Evolutionary conservation across 2,113 vertebrate genomes (phyloP).

Genomic region (Myotis lucifugus): DNA sequence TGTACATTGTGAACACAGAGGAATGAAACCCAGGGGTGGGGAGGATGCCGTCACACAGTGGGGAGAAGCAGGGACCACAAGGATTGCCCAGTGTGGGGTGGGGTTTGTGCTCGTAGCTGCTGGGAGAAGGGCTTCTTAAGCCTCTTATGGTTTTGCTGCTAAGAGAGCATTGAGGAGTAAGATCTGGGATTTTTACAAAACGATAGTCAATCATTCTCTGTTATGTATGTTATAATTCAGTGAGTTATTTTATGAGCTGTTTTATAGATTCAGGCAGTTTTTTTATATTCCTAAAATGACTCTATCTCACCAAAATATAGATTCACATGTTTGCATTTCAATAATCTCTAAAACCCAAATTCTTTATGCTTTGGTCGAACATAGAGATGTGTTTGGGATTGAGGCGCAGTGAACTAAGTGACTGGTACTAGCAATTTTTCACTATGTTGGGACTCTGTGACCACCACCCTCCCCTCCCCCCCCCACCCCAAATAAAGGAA

Average conservation of each 20-base stretch:
- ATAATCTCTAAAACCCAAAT: not conserved
- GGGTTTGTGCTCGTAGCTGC: too few species aligned
- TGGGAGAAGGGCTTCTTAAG: not conserved
- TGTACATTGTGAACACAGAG: not conserved
- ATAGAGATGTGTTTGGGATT: not conserved
- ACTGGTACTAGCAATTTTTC: not conserved
- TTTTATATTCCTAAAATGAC: not conserved
- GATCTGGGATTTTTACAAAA: not conserved
- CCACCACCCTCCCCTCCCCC: not conserved
- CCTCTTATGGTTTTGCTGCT: not conserved
- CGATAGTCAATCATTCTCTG: not conserved
- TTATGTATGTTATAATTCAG: not conserved
- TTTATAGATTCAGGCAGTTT: not conserved
- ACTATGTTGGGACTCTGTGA: not conserved
- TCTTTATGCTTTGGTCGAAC: rapidly evolving
- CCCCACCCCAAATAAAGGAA: not conserved
- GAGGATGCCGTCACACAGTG: not conserved
- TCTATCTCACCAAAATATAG: not conserved
- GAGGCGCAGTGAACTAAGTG: not conserved
- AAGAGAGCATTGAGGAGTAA: not conserved
- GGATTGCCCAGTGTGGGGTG: too few species aligned
- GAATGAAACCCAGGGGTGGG: not conserved
- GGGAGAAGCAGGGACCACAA: not conserved
- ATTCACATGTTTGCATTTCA: rapidly evolving
- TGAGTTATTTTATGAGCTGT: not conserved